Evolutionary conservation across 2,888 invertebrate genomes (phyloP), one percentile per base, ranked within the genome.

Genomic region (Meta bourneti): DNA sequence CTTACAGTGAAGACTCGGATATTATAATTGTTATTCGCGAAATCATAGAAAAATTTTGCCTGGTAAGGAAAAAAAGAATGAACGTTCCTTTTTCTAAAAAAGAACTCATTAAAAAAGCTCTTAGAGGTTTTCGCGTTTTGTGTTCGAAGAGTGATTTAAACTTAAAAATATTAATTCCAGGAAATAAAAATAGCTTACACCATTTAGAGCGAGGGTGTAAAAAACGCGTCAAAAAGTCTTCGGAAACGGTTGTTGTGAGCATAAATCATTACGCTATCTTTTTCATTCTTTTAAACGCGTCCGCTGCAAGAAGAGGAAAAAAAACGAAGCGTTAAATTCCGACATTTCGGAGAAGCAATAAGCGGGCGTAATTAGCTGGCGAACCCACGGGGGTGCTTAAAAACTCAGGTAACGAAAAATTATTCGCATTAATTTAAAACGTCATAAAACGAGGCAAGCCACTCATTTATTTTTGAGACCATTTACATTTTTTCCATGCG

Each of bases 351-450:
- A 72, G 61, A 75, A 79, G 82, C 82, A 91, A 87, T 91, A 91
- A 91, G 87, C 78, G 79, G 6, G 0, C 16, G 87, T 52, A 87
- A 87, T 87, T 91, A 87, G 71, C 70, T 13, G 78, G 48, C 72
- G 81, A 86, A 82, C 91, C 90, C 86, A 86, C 75, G 90, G 86
- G 86, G 34, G 70, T 19, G 34, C 70, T 91, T 20, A 81, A 87
- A 91, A 91, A 91, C 70, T 69, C n/a, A 78, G 77, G 77, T 82
- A 77, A 11, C 71, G 86, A 83, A 91, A 91, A 91, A 87, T 87
- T 83, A 91, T 91, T 82, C 79, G 52, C 91, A 87, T 91, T 87
- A 91, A 86, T 91, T 91, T 91, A 81, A 91, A 86, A 81, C 52
- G 87, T 75, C 87, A 87, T 87, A 86, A 91, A 61, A 77, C 49